Conservation (phyloP, 2,888 invertebrate genomes). For the Flexamia atlantica region DNA sequence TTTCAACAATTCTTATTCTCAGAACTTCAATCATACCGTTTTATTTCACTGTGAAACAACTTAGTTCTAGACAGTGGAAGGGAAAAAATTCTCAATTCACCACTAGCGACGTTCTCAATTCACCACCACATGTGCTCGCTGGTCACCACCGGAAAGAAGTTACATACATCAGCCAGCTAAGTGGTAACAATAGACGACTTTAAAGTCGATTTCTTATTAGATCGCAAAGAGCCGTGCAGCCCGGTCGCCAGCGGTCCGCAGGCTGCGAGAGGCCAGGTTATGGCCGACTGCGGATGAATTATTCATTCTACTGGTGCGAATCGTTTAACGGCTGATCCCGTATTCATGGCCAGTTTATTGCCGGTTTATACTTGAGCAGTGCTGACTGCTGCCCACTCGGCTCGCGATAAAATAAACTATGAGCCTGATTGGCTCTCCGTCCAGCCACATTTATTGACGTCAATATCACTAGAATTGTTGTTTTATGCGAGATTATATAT, state of each 20-base stretch:
- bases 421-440: not conserved
- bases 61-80: too few relatives aligned
- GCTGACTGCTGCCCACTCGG: slow-evolving; percentile 30
- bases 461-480: not conserved
- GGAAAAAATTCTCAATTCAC: too few relatives aligned
- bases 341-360: slow-evolving; percentile 43
- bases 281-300: slow-evolving; percentile 14
- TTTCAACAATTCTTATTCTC: too few relatives aligned
- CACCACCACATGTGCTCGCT: too few relatives aligned
- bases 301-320: slow-evolving; percentile 17
- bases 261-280: not conserved
- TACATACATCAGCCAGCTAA: too few relatives aligned
- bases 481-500: not conserved
- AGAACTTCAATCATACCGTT: too few relatives aligned
- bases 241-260: not conserved
- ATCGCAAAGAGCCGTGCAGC: too few relatives aligned
- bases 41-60: too few relatives aligned
- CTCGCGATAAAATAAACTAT: slow-evolving; percentile 10
- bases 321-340: slow-evolving; percentile 34
- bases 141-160: too few relatives aligned
- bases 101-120: too few relatives aligned
- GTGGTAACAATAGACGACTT: too few relatives aligned
- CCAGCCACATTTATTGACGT: not conserved
- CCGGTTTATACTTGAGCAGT: slow-evolving; percentile 35
- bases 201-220: too few relatives aligned